Conservation (phyloP, 37 sponge, comb jelly and placozoan genomes). For the Hexactinellida sp. region DNA sequence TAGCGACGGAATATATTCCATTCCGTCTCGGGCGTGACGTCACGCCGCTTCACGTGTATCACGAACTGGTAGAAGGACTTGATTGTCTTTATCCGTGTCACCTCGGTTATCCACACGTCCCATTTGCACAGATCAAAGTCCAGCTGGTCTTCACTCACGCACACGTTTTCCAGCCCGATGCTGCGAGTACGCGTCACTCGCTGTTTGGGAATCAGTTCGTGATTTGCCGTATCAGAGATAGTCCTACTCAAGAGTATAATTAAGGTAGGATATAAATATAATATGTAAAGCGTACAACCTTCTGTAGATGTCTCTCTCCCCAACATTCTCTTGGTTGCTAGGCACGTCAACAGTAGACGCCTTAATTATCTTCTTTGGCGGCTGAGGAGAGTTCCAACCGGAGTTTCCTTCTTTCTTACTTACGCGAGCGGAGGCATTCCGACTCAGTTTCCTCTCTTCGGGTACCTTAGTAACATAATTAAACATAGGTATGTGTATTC, state of each 20-base stretch:
- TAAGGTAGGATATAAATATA: background rate
- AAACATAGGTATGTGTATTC: background rate
- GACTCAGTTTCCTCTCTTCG: background rate
- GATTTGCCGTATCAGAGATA: background rate
- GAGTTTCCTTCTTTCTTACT: background rate
- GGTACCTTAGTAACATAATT: background rate
- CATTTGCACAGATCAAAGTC: background rate
- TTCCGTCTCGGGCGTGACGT: background rate
- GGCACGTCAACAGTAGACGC: background rate
- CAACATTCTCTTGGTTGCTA: background rate
- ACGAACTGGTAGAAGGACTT: background rate
- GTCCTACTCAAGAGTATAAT: background rate
- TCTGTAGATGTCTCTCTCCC: background rate
- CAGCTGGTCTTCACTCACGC: background rate
- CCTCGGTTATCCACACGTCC: background rate
- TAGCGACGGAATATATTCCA: slow-evolving; percentile 3
- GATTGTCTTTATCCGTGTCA: background rate
- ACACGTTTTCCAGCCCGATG: background rate
- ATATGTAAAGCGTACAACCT: background rate
- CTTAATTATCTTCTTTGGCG: background rate
- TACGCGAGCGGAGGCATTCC: background rate
- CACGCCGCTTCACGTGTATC: background rate
- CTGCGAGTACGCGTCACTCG: background rate
- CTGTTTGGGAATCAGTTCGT: background rate
- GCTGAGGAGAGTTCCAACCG: background rate